Percentiles rank a stretch among this genome's conserved stretches.
Conservation (phyloP, 2,113 vertebrate genomes). For the Heterocephalus glaber region DNA sequence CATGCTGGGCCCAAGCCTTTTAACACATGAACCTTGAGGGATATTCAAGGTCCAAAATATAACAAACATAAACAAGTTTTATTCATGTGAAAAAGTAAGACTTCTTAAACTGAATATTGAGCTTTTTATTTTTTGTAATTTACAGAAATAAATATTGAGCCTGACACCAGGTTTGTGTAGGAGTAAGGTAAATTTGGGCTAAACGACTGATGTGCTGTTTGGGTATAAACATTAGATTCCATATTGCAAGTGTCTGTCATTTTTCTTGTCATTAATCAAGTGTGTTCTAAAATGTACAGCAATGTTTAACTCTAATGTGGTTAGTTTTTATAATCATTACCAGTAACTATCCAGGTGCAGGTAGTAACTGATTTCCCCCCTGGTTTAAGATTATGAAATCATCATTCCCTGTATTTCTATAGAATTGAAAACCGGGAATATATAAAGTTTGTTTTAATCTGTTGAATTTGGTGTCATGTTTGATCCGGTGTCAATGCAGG, state of each 20-base stretch:
- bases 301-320: constrained; percentile 64
- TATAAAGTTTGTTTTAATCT: neutral
- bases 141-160: constrained; percentile 71
- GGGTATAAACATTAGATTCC: constrained; percentile 76
- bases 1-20: fast-evolving
- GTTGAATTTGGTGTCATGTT: neutral
- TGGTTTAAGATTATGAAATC: constrained; percentile 26
- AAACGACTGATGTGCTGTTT: constrained; percentile 75
- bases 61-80: neutral
- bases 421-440: neutral
- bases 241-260: constrained; percentile 78
- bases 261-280: constrained; percentile 76
- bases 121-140: constrained; percentile 65
- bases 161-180: constrained; percentile 66
- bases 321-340: constrained; percentile 65
- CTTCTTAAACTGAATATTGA: constrained; percentile 39
- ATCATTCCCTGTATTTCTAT: constrained; percentile 43
- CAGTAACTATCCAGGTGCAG: constrained; percentile 69
- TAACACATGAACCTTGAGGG: no score
- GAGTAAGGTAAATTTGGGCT: constrained; percentile 77
- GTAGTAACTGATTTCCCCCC: constrained; percentile 41
- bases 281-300: constrained; percentile 72
- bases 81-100: neutral
- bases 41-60: neutral
- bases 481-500: neutral